These are phyloP conservation scores for Metacarcinus magister DNA, from an alignment of 2,888 invertebrate genomes.

Conservation along the genomic window DNA sequence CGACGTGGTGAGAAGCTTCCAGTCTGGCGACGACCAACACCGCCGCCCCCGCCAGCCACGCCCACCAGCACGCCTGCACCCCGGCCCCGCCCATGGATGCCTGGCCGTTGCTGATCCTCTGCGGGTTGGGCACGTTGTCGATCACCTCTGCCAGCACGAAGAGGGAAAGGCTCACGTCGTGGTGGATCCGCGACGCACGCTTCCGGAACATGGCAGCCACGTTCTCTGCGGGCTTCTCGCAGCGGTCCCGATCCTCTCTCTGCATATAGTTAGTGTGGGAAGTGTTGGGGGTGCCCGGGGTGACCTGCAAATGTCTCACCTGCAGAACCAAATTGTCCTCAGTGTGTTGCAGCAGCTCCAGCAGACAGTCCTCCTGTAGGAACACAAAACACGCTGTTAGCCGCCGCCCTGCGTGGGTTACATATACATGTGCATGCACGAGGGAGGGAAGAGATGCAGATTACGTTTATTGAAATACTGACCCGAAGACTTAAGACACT, in stretches of 20 bases:
- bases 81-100: constrained; percentile 37
- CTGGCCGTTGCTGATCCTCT: constrained; percentile 70
- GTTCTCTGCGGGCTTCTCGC: constrained; percentile 66
- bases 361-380: constrained; percentile 77
- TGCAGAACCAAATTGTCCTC: constrained; percentile 81
- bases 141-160: constrained; percentile 81
- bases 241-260: constrained; percentile 78
- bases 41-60: constrained; percentile 52
- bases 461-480: too few species aligned
- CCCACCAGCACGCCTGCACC: constrained; percentile 67
- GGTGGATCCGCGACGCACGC: constrained; percentile 72
- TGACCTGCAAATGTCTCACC: constrained; percentile 65
- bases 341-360: constrained; percentile 78
- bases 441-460: too few species aligned
- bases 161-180: constrained; percentile 81
- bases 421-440: too few species aligned
- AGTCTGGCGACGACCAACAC: not conserved
- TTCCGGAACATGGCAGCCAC: constrained; percentile 78
- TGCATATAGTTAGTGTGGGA: constrained; percentile 71
- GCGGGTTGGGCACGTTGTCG: constrained; percentile 80
- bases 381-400: not conserved
- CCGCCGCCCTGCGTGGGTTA: not conserved
- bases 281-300: constrained; percentile 57
- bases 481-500: not conserved
- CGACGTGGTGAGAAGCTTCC: not conserved